Evolutionary conservation across 2,797 vertebrate species (phyloP), one percentile per base, ranked within the genome.

Genomic region (Gallinago stenura): DNA sequence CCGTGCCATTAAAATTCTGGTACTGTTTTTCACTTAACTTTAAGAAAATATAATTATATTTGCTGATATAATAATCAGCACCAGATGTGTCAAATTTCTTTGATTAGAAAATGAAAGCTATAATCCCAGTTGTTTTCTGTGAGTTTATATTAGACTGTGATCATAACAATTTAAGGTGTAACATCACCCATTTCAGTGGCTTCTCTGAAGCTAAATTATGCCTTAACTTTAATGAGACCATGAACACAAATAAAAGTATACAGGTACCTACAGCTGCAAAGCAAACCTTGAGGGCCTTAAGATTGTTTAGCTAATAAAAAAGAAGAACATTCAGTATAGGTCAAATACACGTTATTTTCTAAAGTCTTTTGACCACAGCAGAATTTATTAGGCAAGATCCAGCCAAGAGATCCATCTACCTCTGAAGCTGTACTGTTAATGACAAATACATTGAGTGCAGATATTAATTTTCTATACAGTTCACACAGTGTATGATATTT

Each of bases 31-130:
- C 82, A 83, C 11, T 92, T 86, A 89, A 94, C 45, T 93, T 89
- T 90, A 91, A 83, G 84, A 92, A 95, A 85, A 95, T 89, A 89
- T 84, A 84, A 89, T 95, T 89, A 71, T 94, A 81, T 95, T 94
- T 91, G 61, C 50, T 76, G 76, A 83, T 88, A 88, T 25, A 93
- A 87, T 89, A 94, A 94, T 92, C 65, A 92, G 48, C 30, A 70
- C 72, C 91, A 95, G 87, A 88, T 94, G 79, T 90, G 82, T 91
- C 73, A 48, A 92, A 88, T 91, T 69, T 30, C 41, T 94, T 91
- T 92, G 92, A 94, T 92, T 91, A 96, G 72, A 87, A 83, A 93
- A 93, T 21, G n/a, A 91, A 89, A 87, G 46, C 65, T 81, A 83
- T 86, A 97, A 96, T 78, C 84, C 33, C 35, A 62, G 25, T 78